These are phyloP conservation scores for Anguilla marmorata DNA, from an alignment of 2,797 vertebrate genomes.

Conservation along the genomic window DNA sequence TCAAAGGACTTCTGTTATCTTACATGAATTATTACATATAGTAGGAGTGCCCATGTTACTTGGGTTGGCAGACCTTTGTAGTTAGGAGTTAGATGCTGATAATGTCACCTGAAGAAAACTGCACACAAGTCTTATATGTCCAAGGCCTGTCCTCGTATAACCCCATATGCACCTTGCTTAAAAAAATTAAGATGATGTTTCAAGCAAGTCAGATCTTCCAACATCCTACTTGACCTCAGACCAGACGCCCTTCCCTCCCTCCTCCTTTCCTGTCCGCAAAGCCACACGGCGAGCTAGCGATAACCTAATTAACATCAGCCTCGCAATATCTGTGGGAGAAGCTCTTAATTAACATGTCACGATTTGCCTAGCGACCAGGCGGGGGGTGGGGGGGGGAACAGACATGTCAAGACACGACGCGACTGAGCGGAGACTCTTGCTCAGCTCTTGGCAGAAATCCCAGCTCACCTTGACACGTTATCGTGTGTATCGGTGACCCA, in stretches of 20 bases:
- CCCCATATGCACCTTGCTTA: not conserved
- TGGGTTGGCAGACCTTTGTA: not conserved
- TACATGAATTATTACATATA: not conserved
- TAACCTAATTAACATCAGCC: conserved; percentile 23
- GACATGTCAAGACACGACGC: not conserved
- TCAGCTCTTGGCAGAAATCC: not conserved
- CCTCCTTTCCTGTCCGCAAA: not conserved
- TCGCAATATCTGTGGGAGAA: not conserved
- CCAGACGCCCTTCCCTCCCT: not conserved
- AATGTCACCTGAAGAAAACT: not conserved
- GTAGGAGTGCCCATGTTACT: not conserved
- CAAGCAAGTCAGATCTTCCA: not conserved
- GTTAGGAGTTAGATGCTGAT: not conserved
- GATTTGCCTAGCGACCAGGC: not conserved
- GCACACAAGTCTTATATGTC: not conserved
- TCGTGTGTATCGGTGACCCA: not conserved
- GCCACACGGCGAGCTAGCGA: not conserved
- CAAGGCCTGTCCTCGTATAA: not conserved
- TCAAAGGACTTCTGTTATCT: not conserved
- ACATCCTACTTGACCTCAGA: not conserved
- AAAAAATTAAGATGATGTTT: not conserved
- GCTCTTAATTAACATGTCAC: conserved; percentile 6
- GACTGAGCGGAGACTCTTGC: not conserved
- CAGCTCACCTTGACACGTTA: conserved; percentile 20
- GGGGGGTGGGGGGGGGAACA: not conserved